phyloP scores from a whole-genome alignment of 2,113 vertebrate genomes.

The Phainopepla nitens region DNA sequence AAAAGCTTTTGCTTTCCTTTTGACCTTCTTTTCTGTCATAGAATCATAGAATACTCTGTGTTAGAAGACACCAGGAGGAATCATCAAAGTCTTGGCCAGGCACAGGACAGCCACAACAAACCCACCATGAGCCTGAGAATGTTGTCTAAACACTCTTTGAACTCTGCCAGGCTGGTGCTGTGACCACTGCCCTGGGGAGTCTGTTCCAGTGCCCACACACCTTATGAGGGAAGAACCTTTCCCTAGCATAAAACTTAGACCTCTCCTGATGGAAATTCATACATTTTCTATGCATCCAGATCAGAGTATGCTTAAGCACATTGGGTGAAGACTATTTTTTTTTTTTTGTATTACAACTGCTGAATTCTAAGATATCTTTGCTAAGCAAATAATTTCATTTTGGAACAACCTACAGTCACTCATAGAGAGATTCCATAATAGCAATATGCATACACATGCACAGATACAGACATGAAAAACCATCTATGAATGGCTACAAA shows the following conservation, averaged over 20 bases:
- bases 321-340: background rate
- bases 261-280: background rate
- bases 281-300: background rate
- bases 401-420: background rate
- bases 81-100: background rate
- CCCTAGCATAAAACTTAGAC: background rate
- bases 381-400: background rate
- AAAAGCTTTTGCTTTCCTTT: background rate
- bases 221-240: background rate
- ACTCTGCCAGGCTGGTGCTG: background rate
- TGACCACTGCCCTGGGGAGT: background rate
- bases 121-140: fast-evolving
- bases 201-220: background rate
- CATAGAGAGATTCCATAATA: background rate
- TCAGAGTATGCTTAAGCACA: background rate
- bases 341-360: background rate
- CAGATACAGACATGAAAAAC: background rate
- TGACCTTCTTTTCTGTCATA: background rate
- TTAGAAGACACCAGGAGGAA: background rate
- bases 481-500: background rate
- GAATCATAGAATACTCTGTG: background rate
- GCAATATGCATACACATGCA: background rate
- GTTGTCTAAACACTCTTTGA: background rate
- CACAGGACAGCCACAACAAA: background rate
- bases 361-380: background rate